Base-by-base conservation (phyloP, 2,888 invertebrate species). In the Polydrusus pterygomalis region DNA sequence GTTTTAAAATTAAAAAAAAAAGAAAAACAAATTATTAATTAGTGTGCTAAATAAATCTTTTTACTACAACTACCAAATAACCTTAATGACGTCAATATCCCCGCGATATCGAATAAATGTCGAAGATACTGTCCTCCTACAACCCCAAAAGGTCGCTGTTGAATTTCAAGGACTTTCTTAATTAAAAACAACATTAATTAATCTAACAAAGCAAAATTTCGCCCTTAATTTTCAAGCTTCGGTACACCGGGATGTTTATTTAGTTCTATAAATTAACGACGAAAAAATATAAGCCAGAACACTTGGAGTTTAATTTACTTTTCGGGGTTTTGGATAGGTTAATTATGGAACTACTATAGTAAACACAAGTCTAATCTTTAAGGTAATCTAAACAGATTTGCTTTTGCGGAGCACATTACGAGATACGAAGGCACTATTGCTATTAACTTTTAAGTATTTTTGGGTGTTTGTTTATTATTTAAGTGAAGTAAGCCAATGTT, bases 231-330 rank as follows among this genome's bases (percentile, higher is more conserved):
- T 38, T 60, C 34, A 38, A 18, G 58, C 58, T 38, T 38, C 38
- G 17, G 38, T 69, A n/a, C 40, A 38, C 43, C 51, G 25, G 40
- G 40, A 18, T 60, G 71, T 71, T 71, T 71, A 49, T 71, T 71
- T 71, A 64, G 64, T 25, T 54, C 62, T 51, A 51, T 17, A 40
- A 72, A 65, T 72, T 73, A 58, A 73, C 56, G 58, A 38, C 47
- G 17, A 60, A 71, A 73, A 73, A 73, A 73, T 63, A 73, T 65
- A 73, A 73, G 30, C 72, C 72, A 73, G 72, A 67, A 49, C 70
- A 70, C 62, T 47, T n/a, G 13, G n/a, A 38, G 62, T 60, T 38
- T 60, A 62, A 62, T 70, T 70, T 62, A 51, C 34, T 70, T 62
- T 70, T 47, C 62, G 49, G 51, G 38, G 62, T 40, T 70, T 70